phyloP scores from a whole-genome alignment of 23 tunicate genomes.

The Phallusia fumigata region DNA sequence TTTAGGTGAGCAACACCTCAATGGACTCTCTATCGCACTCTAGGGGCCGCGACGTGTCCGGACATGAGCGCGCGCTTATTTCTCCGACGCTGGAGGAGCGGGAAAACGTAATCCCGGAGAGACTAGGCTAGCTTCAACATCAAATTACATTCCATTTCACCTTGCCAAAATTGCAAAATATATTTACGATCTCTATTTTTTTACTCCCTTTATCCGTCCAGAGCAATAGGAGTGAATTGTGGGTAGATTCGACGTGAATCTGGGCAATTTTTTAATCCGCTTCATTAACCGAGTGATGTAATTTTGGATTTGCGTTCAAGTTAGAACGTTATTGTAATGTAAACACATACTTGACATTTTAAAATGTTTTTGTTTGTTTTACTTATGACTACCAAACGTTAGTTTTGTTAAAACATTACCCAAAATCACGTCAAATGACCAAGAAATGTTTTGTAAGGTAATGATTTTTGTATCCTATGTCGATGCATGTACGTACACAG shows the following conservation, averaged over 20 bases:
- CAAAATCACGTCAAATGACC: too few species aligned
- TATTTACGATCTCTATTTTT: not conserved
- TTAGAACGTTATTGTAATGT: too few species aligned
- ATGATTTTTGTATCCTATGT: not conserved
- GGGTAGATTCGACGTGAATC: too few species aligned
- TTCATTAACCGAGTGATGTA: too few species aligned
- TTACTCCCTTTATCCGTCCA: not conserved
- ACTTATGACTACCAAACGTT: not conserved
- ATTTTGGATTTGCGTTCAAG: too few species aligned
- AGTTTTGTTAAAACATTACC: too few species aligned
- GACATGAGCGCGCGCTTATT: conserved; percentile 16
- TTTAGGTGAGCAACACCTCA: conserved; percentile 88
- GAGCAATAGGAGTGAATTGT: not conserved
- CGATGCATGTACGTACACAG: not conserved
- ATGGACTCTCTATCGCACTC: conserved; percentile 87
- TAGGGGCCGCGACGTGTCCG: conserved; percentile 51
- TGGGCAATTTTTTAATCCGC: too few species aligned
- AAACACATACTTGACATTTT: too few species aligned
- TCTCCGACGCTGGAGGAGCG: conserved; percentile 50
- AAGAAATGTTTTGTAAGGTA: too few species aligned
- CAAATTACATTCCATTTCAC: not conserved
- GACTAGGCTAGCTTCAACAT: not conserved
- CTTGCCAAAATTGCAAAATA: not conserved
- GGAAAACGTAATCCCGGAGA: conserved; percentile 44
- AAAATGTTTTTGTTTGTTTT: not conserved